Conservation (phyloP, 2,797 vertebrate genomes). For the Huso huso region DNA sequence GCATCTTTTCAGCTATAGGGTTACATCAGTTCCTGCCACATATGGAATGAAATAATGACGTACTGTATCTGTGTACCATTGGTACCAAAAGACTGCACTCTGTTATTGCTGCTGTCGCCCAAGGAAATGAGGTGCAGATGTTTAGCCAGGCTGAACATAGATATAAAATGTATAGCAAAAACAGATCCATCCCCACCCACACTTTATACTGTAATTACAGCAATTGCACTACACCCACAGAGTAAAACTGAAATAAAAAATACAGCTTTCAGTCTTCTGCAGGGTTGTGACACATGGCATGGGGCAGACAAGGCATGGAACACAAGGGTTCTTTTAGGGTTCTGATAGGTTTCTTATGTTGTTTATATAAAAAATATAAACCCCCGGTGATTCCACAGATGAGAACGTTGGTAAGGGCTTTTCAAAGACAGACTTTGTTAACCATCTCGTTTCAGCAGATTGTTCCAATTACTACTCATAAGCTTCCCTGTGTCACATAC, state of each 20-base stretch:
- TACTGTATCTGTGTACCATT: neutral
- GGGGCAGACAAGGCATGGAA: neutral
- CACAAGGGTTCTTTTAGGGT: conserved; percentile 11
- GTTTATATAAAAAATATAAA: conserved; percentile 13
- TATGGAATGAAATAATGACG: neutral
- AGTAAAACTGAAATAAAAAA: conserved; percentile 12
- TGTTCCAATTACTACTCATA: conserved; percentile 2
- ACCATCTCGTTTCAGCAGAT: conserved; percentile 12
- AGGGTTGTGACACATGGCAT: neutral
- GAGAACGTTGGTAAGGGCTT: conserved; percentile 13
- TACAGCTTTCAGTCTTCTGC: conserved; percentile 1
- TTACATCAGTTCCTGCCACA: neutral
- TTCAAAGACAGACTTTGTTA: conserved; percentile 27
- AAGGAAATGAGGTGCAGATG: conserved; percentile 19
- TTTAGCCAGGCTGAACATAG: neutral
- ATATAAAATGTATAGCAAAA: conserved; percentile 6
- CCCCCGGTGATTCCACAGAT: neutral
- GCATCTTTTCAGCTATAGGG: too few species aligned
- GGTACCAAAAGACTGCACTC: neutral
- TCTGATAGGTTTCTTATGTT: conserved; percentile 8
- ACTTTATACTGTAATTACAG: conserved; percentile 14
- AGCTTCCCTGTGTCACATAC: neutral
- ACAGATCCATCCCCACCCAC: neutral
- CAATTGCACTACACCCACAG: conserved; percentile 13
- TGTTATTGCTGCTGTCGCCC: conserved; percentile 1